phyloP scores from a whole-genome alignment of 2,888 invertebrate genomes.

The Corbicula japonica region DNA sequence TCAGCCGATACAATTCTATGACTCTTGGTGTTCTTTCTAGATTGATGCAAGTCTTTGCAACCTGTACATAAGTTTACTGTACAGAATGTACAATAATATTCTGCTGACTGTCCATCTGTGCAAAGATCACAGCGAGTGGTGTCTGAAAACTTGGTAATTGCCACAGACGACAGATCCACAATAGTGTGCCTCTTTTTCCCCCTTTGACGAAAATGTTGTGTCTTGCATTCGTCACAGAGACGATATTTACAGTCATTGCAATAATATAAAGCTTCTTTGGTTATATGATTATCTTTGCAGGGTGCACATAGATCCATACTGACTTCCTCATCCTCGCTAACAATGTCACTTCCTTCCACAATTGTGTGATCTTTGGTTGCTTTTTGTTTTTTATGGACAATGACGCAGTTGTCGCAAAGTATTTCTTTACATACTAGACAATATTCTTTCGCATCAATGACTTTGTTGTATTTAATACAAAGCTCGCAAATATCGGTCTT shows the following conservation, averaged over 20 bases:
- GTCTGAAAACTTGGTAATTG: too few relatives aligned
- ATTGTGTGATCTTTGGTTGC: not conserved
- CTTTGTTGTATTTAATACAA: not conserved
- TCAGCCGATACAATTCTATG: not conserved
- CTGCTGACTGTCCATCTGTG: not conserved
- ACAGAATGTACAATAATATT: not conserved
- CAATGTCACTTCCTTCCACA: not conserved
- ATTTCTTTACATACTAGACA: not conserved
- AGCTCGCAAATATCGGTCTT: not conserved
- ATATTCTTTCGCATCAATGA: not conserved
- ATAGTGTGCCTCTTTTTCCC: not conserved
- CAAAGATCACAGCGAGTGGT: not conserved
- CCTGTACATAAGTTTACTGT: conserved; percentile 12
- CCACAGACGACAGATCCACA: not conserved
- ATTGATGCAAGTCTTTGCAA: not conserved
- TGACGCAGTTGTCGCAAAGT: not conserved
- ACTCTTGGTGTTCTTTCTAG: not conserved
- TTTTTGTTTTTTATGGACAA: not conserved
- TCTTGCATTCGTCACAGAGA: not conserved
- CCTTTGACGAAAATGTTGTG: not conserved
- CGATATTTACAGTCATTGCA: not conserved
- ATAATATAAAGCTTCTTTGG: not conserved
- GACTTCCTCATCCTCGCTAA: not conserved
- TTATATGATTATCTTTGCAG: not conserved
- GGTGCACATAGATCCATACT: not conserved